A percentile compares a stretch with the other conserved stretches of the same genome.
phyloP scores from a whole-genome alignment of 2,888 invertebrate genomes.

The Pinctada fucata region DNA sequence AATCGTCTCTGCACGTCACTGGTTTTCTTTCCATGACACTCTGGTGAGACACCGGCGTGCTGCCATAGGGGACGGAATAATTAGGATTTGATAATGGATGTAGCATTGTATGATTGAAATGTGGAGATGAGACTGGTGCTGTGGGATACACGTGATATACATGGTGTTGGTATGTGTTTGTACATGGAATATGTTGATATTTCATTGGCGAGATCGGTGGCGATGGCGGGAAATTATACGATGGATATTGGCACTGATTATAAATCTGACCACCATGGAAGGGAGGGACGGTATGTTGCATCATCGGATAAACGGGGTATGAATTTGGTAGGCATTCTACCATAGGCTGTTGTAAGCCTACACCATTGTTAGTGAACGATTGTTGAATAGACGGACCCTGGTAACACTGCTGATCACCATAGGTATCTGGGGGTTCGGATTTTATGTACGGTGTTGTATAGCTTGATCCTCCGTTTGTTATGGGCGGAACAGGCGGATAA shows the following conservation, averaged over 20 bases:
- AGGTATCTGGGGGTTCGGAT: not conserved
- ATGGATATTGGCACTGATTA: not conserved
- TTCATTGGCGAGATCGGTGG: constrained; percentile 53
- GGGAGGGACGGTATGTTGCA: not conserved
- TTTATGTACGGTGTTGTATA: not conserved
- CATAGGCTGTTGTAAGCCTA: not conserved
- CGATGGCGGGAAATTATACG: constrained; percentile 53
- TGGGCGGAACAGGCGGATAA: constrained; percentile 2
- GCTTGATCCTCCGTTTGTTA: not conserved
- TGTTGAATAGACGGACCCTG: not conserved
- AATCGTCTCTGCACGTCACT: not conserved
- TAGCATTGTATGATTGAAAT: not conserved
- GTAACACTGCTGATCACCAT: not conserved
- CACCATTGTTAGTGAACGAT: not conserved
- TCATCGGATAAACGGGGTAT: not conserved
- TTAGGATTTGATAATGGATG: not conserved
- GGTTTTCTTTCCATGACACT: not conserved
- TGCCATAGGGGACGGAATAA: not conserved
- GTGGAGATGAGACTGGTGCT: not conserved
- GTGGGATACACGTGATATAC: not conserved
- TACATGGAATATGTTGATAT: not conserved
- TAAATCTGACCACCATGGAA: not conserved
- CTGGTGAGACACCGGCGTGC: not conserved
- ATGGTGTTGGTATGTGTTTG: not conserved
- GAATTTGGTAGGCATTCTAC: not conserved